phyloP scores from a whole-genome alignment of 2,888 invertebrate species.

The Incurvaria masculella region DNA sequence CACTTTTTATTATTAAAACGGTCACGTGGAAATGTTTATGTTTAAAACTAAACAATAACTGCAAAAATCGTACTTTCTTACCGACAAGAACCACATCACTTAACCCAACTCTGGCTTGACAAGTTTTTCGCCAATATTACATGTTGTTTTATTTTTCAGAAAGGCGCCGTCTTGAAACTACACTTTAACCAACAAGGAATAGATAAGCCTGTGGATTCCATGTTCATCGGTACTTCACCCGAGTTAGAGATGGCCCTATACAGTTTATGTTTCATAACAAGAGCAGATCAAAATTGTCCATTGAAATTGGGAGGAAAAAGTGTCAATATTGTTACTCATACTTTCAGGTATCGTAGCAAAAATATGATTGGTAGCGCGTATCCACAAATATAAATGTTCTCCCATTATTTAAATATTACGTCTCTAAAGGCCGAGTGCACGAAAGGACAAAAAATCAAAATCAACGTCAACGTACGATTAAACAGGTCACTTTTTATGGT shows the following conservation, averaged over 20 bases:
- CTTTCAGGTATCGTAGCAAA: constrained; percentile 71
- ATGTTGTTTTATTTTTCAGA: constrained; percentile 48
- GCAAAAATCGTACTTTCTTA: too few relatives aligned
- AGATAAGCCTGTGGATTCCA: constrained; percentile 72
- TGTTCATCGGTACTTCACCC: constrained; percentile 85
- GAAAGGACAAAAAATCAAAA: too few relatives aligned
- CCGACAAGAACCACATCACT: neutral
- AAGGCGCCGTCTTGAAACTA: constrained; percentile 70
- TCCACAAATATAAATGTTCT: constrained; percentile 63
- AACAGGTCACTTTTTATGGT: too few relatives aligned
- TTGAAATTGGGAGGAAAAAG: constrained; percentile 68
- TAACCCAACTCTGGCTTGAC: neutral
- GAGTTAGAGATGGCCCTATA: constrained; percentile 90
- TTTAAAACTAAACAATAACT: too few relatives aligned
- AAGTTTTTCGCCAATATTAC: neutral
- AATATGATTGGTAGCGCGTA: constrained; percentile 79
- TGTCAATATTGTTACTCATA: constrained; percentile 71
- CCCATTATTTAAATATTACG: neutral
- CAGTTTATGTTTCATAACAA: constrained; percentile 78
- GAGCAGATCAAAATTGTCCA: constrained; percentile 71
- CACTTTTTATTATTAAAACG: too few relatives aligned
- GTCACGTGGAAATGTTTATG: too few relatives aligned
- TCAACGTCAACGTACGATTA: too few relatives aligned
- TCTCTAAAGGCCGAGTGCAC: too few relatives aligned
- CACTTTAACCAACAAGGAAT: constrained; percentile 68